Percentiles rank a stretch among this genome's conserved stretches.
phyloP scores from a whole-genome alignment of 1,140 invertebrate species.

The Danaus melanippus region DNA sequence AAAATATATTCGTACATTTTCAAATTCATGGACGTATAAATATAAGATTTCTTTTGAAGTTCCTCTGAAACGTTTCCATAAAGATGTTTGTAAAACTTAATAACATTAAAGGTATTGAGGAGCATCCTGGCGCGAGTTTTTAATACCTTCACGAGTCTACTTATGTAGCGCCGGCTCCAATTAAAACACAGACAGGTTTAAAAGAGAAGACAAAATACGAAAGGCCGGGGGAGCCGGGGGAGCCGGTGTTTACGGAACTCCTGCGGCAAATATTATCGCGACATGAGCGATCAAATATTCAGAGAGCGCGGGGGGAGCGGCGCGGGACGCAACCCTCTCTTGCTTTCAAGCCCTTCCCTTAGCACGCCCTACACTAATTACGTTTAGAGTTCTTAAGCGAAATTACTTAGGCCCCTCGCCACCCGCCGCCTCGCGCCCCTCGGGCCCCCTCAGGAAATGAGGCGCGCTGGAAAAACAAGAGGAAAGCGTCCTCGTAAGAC shows the following conservation, averaged over 20 bases:
- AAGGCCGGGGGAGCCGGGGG: slow-evolving; percentile 58
- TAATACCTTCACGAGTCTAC: slow-evolving; percentile 67
- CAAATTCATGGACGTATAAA: background rate
- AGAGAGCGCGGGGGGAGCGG: slow-evolving; percentile 54
- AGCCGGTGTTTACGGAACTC: slow-evolving; percentile 67
- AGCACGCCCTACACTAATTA: slow-evolving; percentile 74
- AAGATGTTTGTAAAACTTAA: slow-evolving; percentile 42
- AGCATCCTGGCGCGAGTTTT: slow-evolving; percentile 58
- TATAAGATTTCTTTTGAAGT: slow-evolving; percentile 39
- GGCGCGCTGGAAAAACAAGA: slow-evolving; percentile 69
- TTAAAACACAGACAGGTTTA: slow-evolving; percentile 66
- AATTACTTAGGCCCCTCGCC: slow-evolving; percentile 73
- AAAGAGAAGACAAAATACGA: slow-evolving; percentile 58
- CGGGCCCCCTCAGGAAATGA: slow-evolving; percentile 60
- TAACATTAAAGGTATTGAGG: slow-evolving; percentile 58
- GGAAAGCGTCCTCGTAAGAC: slow-evolving; percentile 60
- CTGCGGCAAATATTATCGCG: slow-evolving; percentile 69
- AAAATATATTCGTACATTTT: too few species aligned
- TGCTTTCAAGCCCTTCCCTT: slow-evolving; percentile 74
- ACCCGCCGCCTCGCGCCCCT: slow-evolving; percentile 48
- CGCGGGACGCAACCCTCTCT: slow-evolving; percentile 71
- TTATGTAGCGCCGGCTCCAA: slow-evolving; percentile 59
- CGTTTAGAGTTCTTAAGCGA: slow-evolving; percentile 75
- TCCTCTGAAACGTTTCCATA: slow-evolving; percentile 35
- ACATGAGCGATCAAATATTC: slow-evolving; percentile 71